Percentiles rank a stretch among this genome's conserved stretches.
These are phyloP conservation scores for Thripadectes ignobilis DNA, from an alignment of 2,797 vertebrate genomes.

Conservation along the genomic window DNA sequence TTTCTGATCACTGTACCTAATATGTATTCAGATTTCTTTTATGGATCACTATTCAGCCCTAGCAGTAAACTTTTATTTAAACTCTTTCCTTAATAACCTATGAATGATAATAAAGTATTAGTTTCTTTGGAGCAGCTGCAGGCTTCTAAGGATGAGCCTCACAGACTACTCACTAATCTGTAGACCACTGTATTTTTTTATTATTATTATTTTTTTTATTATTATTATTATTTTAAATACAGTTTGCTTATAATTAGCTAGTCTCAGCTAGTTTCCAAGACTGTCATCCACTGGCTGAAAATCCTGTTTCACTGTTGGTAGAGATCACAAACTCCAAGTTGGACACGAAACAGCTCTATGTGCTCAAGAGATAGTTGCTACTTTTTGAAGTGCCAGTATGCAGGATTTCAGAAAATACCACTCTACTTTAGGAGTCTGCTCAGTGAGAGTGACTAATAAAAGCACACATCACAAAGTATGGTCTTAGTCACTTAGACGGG, in stretches of 20 bases:
- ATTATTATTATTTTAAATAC: not conserved
- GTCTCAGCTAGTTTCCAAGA: not conserved
- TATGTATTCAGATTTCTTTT: not conserved
- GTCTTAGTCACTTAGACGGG: not conserved
- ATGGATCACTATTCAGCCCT: not conserved
- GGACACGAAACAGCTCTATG: not conserved
- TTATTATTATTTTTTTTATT: no score
- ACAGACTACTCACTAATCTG: not conserved
- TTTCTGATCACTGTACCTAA: not conserved
- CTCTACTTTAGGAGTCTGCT: not conserved
- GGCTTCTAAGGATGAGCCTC: not conserved
- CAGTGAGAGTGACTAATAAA: not conserved
- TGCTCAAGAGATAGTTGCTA: not conserved
- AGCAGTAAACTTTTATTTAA: not conserved
- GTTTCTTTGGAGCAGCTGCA: not conserved
- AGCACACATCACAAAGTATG: not conserved
- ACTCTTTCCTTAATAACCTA: not conserved
- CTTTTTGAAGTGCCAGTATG: not conserved
- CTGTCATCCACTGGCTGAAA: not conserved
- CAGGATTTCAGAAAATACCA: not conserved
- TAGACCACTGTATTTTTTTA: not conserved
- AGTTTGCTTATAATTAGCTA: not conserved
- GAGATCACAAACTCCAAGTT: not conserved
- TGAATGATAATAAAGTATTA: not conserved
- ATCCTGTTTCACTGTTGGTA: not conserved